A percentile compares a stretch with the other conserved stretches of the same genome.
These are phyloP conservation scores for Spongilla lacustris DNA, from an alignment of 37 sponge, comb jelly and placozoan genomes.

Conservation along the genomic window DNA sequence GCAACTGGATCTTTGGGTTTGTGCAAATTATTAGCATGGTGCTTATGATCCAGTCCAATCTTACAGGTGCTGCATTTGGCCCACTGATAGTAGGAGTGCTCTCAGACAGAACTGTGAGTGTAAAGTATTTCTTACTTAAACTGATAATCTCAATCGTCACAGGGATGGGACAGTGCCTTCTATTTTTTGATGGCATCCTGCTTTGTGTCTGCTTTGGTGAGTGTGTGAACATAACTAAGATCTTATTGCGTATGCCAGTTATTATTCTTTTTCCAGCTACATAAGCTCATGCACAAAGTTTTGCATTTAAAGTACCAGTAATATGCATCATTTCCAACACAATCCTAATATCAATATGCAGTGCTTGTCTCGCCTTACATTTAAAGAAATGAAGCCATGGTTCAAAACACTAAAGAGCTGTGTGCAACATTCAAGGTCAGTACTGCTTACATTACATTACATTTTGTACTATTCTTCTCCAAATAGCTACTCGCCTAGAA, in stretches of 20 bases:
- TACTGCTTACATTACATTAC: no score
- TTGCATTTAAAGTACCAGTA: no score
- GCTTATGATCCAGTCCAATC: not conserved
- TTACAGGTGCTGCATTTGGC: slow-evolving; percentile 63
- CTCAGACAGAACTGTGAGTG: slow-evolving; percentile 12
- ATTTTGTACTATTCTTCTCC: no score
- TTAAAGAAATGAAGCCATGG: not conserved
- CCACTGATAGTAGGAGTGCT: slow-evolving; percentile 59
- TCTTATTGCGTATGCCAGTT: no score
- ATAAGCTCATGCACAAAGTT: no score
- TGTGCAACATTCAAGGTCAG: not conserved
- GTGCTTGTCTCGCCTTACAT: not conserved
- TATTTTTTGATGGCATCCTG: slow-evolving; percentile 81
- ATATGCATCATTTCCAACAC: no score
- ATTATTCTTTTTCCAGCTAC: no score
- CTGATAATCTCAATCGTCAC: not conserved
- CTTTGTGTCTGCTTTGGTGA: slow-evolving; percentile 75
- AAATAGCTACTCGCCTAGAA: no score
- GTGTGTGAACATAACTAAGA: not conserved
- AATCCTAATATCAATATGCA: not conserved
- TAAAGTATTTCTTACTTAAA: not conserved
- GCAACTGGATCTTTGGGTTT: slow-evolving; percentile 81
- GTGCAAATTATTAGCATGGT: not conserved
- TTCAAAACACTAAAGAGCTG: not conserved
- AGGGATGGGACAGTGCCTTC: slow-evolving; percentile 78